Evolutionary conservation across 37 sponge, comb jelly and placozoan genomes (phyloP).

Genomic region (Aphrocallistes beatrix): DNA sequence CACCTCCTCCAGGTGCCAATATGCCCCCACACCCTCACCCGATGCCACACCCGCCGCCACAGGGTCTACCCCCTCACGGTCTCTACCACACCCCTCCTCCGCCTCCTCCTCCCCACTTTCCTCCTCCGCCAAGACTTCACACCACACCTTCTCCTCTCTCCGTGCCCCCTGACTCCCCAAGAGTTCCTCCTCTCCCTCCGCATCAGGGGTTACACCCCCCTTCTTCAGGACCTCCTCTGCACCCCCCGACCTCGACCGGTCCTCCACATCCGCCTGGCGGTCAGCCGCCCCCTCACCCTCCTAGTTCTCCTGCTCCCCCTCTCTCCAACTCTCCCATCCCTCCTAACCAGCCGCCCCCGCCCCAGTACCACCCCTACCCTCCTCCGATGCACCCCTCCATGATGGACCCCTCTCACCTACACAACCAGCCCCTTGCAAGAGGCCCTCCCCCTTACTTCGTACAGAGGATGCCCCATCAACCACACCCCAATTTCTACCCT

Average conservation of each 20-base stretch:
- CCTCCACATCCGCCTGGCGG: neutral
- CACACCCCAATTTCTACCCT: neutral
- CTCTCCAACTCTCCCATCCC: neutral
- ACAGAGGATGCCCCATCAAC: neutral
- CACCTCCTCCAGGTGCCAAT: neutral
- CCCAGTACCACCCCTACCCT: neutral
- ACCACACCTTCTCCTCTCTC: neutral
- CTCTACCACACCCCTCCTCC: neutral
- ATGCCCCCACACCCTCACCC: neutral
- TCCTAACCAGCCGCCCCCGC: conserved; percentile 4
- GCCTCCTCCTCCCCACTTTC: neutral
- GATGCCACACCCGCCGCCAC: neutral
- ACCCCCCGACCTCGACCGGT: neutral
- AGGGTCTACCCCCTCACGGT: neutral
- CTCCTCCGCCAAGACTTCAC: neutral
- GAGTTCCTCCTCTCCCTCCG: neutral
- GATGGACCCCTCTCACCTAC: neutral
- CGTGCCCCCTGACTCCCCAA: neutral
- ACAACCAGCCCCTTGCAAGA: neutral
- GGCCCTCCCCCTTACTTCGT: neutral
- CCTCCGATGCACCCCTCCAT: neutral
- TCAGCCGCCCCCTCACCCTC: too few species aligned
- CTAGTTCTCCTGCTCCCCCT: neutral
- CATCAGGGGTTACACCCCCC: neutral
- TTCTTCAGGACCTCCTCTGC: neutral